Percentiles rank a stretch among this genome's conserved stretches.
Conservation (phyloP, 2,797 vertebrate genomes). For the Philypnodon macrostomus region DNA sequence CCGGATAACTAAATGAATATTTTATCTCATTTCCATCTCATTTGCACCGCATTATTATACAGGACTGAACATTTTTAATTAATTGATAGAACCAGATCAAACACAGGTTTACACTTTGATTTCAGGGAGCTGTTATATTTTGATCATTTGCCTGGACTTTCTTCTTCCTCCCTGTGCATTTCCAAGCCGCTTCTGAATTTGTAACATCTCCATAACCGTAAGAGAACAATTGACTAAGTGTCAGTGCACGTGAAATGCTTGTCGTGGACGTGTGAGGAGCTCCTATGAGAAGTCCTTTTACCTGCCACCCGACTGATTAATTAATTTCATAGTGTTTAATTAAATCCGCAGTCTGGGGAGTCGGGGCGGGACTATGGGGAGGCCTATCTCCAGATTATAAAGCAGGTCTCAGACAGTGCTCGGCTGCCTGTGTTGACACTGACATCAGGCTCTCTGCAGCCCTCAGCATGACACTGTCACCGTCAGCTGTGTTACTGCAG, state of each 20-base stretch:
- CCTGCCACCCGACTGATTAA: slow-evolving; percentile 76
- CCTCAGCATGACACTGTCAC: slow-evolving; percentile 81
- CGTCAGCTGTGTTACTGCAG: slow-evolving; percentile 76
- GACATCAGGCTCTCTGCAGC: slow-evolving; percentile 78
- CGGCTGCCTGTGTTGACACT: slow-evolving; percentile 76
- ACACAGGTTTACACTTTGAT: slow-evolving; percentile 81
- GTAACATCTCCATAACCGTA: slow-evolving; percentile 58
- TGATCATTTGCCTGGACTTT: slow-evolving; percentile 69
- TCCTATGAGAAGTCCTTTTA: slow-evolving; percentile 67
- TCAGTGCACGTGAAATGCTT: slow-evolving; percentile 63
- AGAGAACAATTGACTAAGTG: slow-evolving; percentile 75
- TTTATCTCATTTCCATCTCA: slow-evolving; percentile 85
- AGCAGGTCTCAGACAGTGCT: slow-evolving; percentile 70
- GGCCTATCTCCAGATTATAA: slow-evolving; percentile 63
- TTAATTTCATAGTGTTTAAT: slow-evolving; percentile 82
- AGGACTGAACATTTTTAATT: slow-evolving; percentile 78
- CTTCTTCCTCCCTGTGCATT: slow-evolving; percentile 33
- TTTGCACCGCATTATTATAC: slow-evolving; percentile 82
- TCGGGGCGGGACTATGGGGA: slow-evolving; percentile 61
- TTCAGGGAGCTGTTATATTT: slow-evolving; percentile 70
- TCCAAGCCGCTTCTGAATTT: slow-evolving; percentile 54
- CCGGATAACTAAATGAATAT: slow-evolving; percentile 83
- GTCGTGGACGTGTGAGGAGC: slow-evolving; percentile 67
- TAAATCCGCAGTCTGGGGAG: slow-evolving; percentile 77
- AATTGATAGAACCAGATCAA: slow-evolving; percentile 84